A percentile compares a stretch with the other conserved stretches of the same genome.
phyloP scores from a whole-genome alignment of 2,888 invertebrate genomes.

The Amblyteles armatorius region DNA sequence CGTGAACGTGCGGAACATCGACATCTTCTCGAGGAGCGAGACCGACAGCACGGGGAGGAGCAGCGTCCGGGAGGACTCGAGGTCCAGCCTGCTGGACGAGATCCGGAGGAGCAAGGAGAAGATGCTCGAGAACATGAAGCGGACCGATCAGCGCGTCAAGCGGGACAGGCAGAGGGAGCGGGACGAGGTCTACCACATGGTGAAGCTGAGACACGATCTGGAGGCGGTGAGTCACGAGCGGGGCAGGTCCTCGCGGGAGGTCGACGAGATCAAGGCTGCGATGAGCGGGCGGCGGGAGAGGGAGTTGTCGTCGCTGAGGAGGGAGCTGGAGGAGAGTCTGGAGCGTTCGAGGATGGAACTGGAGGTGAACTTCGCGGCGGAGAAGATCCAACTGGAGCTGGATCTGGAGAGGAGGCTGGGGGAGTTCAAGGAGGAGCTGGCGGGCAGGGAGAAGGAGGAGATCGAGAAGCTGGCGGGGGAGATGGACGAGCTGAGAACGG shows the following conservation, averaged over 20 bases:
- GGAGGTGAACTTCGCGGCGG: slow-evolving; percentile 83
- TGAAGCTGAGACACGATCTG: slow-evolving; percentile 70
- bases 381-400: slow-evolving; percentile 85
- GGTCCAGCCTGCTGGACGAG: slow-evolving; percentile 73
- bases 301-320: slow-evolving; percentile 86
- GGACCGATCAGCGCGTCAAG: slow-evolving; percentile 63
- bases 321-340: slow-evolving; percentile 86
- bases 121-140: slow-evolving; percentile 76
- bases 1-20: slow-evolving; percentile 79
- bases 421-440: slow-evolving; percentile 85
- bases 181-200: slow-evolving; percentile 70
- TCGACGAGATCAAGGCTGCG: slow-evolving; percentile 82
- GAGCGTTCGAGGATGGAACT: slow-evolving; percentile 82
- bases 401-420: slow-evolving; percentile 84
- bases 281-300: slow-evolving; percentile 83
- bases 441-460: slow-evolving; percentile 82
- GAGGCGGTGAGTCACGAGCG: slow-evolving; percentile 79
- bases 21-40: slow-evolving; percentile 79
- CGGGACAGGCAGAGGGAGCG: slow-evolving; percentile 69
- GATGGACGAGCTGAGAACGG: slow-evolving; percentile 78
- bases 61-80: slow-evolving; percentile 70
- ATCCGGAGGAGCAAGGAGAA: slow-evolving; percentile 75
- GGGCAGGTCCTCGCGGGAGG: slow-evolving; percentile 57
- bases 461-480: slow-evolving; percentile 77
- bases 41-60: slow-evolving; percentile 75